These are phyloP conservation scores for chimpanzee (Pan troglodytes) DNA, from an alignment of 2,113 vertebrate genomes.

Conservation along the genomic window NHGRI_mPanTro3-v2.1_pri NC_072401.2:1992001-1992500, in stretches of 20 bases:
- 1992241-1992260: neutral
- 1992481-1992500: no score
- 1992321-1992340: no score
- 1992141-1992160: no score
- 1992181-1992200: neutral
- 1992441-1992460: no score
- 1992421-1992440: no score
- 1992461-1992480: no score
- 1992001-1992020: neutral
- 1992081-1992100: neutral
- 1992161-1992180: no score
- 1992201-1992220: neutral
- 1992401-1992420: no score
- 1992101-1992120: fast-evolving
- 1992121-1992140: fast-evolving
- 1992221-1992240: fast-evolving
- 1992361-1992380: no score
- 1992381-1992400: neutral
- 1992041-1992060: fast-evolving
- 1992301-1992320: neutral
- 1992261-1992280: neutral
- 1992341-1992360: neutral
- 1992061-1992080: neutral
- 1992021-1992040: neutral
- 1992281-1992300: neutral